Conservation (phyloP, 92 coral and sea anemone genomes). For the Epizoanthus fatuus region DNA sequence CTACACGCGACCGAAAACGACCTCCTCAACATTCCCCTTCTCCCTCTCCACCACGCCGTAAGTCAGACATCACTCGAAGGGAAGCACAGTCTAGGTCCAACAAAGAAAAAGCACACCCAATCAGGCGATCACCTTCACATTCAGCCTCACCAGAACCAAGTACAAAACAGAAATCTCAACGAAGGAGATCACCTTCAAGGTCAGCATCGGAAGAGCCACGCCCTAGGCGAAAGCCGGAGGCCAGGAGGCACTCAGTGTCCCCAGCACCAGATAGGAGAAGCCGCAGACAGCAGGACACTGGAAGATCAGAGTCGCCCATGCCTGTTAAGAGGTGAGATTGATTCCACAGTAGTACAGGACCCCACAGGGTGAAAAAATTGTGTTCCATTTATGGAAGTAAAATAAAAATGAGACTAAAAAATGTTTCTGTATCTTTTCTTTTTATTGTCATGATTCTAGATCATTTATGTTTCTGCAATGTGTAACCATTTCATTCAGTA, state of each 20-base stretch:
- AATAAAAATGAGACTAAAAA: too few relatives aligned
- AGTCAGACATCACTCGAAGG: neutral
- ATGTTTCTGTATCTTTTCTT: too few relatives aligned
- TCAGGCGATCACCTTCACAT: slow-evolving; percentile 56
- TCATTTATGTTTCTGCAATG: too few relatives aligned
- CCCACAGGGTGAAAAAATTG: too few relatives aligned
- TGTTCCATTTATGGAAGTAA: too few relatives aligned
- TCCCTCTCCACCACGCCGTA: slow-evolving; percentile 22
- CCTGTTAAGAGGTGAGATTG: slow-evolving; percentile 5
- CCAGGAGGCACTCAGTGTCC: neutral
- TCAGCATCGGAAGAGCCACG: slow-evolving; percentile 20
- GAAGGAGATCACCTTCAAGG: slow-evolving; percentile 14
- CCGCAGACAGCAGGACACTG: neutral
- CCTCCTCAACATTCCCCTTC: slow-evolving; percentile 1
- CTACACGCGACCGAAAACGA: neutral
- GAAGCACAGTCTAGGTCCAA: neutral
- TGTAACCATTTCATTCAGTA: too few relatives aligned
- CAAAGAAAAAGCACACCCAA: slow-evolving; percentile 39
- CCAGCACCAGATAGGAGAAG: slow-evolving; percentile 17
- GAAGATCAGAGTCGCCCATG: slow-evolving; percentile 18
- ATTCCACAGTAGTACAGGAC: neutral
- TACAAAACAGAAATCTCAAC: slow-evolving; percentile 40
- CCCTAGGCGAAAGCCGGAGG: neutral
- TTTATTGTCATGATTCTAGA: too few relatives aligned
- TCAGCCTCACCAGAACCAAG: slow-evolving; percentile 72